Base-by-base conservation (phyloP, 2,797 vertebrate species). In the Delichon dasypus region DNA sequence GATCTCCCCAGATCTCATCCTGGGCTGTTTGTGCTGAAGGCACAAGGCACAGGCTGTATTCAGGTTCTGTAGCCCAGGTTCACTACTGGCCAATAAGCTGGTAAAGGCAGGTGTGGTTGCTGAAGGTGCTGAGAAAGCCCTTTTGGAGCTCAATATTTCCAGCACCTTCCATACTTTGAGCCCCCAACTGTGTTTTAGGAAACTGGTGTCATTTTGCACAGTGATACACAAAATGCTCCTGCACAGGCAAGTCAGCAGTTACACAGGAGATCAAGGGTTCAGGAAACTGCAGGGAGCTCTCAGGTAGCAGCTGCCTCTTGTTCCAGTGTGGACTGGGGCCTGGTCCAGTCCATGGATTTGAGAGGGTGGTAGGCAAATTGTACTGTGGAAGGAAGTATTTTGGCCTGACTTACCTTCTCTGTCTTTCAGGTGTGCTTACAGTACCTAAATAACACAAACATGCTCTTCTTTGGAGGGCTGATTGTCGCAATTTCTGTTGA, bases 371-470 rank as follows among this genome's bases (percentile, higher is more conserved):
- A 53, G 51, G 47, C 36, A 74, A 67, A 26, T 53, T n/a, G 38
- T 72, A 9, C 19, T 73, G 30, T 21, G 44, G 62, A 25, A 10
- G 48, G 26, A 44, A 47, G 17, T 34, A 42, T 30, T 66, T 55
- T 38, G n/a, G 51, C 29, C 50, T 22, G n/a, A 86, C 40, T 40
- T 88, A 34, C 30, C 57, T 95, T 71, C 77, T 71, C 92, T 85
- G 36, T 91, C 45, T 93, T 77, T 55, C 97, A 99, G 99, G 99
- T 99, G 80, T 98, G 99, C 79, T 97, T 98, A 97, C 99, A 99
- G 97, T 99, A 99, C 97, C 97, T 99, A 95, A 99, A 99, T 91
- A 99, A 99, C 97, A 99, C 99, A 34, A 99, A 98, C 94, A 96
- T 99, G 98, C 95, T 99, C 92, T 99, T 99, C 90, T 91, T 99